phyloP scores from a whole-genome alignment of 2,113 vertebrate genomes.

The Strix uralensis region DNA sequence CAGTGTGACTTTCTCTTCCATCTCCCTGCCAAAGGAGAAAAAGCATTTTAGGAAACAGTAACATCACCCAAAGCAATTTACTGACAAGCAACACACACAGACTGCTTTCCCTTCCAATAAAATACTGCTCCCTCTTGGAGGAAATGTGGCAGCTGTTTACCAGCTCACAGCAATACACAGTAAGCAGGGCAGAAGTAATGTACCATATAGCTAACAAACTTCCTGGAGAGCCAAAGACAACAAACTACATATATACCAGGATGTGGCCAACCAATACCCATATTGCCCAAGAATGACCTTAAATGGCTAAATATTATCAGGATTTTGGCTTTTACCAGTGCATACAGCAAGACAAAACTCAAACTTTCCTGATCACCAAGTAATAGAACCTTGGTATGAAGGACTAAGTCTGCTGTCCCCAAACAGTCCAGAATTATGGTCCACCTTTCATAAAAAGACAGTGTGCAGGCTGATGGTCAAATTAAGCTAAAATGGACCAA shows the following conservation, averaged over 20 bases:
- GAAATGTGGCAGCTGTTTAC: not conserved
- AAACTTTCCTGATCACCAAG: not conserved
- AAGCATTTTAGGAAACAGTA: conserved; percentile 19
- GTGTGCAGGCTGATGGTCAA: not conserved
- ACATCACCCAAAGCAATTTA: not conserved
- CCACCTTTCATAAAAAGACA: not conserved
- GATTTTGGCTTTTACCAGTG: not conserved
- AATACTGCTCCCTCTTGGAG: not conserved
- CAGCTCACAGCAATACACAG: not conserved
- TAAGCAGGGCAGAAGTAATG: conserved; percentile 33
- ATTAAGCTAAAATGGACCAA: not conserved
- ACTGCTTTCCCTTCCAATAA: not conserved
- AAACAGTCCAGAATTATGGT: not conserved
- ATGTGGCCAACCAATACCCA: not conserved
- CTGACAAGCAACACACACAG: not conserved
- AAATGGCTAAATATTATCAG: not conserved
- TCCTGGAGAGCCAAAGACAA: not conserved
- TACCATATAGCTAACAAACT: not conserved
- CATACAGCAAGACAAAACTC: not conserved
- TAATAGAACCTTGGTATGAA: not conserved
- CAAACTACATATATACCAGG: not conserved
- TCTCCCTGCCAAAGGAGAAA: conserved; percentile 79
- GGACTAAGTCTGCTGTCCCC: not conserved
- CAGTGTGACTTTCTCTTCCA: conserved; percentile 89
- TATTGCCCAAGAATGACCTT: not conserved